Base-by-base conservation (phyloP, 2,888 invertebrate species). In the Ornithoptera priamus region DNA sequence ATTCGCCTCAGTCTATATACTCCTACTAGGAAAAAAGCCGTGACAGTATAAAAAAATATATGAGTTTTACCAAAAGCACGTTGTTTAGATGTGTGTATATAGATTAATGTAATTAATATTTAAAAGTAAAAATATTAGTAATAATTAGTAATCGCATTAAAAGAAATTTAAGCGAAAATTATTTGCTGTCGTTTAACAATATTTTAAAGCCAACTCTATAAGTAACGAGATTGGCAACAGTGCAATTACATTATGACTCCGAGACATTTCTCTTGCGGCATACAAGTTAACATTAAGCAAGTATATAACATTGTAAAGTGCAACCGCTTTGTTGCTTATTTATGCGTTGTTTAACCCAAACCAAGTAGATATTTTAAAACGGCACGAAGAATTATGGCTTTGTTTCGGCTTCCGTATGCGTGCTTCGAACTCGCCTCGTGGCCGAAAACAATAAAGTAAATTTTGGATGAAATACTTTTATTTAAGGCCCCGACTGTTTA, bases 401-500 rank as follows among this genome's bases (percentile, higher is more conserved):
- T 78, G 79, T 82, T 81, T 80, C 78, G 80, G 77, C 81, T 85
- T 85, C 85, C 84, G 84, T 77, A 80, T 83, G 82, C 83, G 82
- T 85, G 80, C 77, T 61, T 80, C 77, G 75, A 77, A 78, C 76
- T 76, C 76, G 78, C 76, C 73, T 75, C 77, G 79, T 81, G 39
- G 82, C 83, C 83, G 83, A 84, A 83, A 84, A 85, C 84, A 84
- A 77, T 81, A 80, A 83, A 84, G 79, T 82, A 79, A 84, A 74
- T 84, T 83, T 83, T 80, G 78, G 79, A 77, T 75, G 75, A 72
- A 77, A 74, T 74, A 65, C 71, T 10, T 57, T 50, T 50, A 15
- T 50, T 50, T 50, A 15, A 50, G 2, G 2, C 5, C 50, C 50
- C 17, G 50, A 15, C 18, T 17, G 10, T 50, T 17, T 15, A 18